Percentiles rank a stretch among this genome's conserved stretches.
Evolutionary conservation across 2,888 invertebrate genomes (phyloP).

Genomic region (Spicauda simplicius): DNA sequence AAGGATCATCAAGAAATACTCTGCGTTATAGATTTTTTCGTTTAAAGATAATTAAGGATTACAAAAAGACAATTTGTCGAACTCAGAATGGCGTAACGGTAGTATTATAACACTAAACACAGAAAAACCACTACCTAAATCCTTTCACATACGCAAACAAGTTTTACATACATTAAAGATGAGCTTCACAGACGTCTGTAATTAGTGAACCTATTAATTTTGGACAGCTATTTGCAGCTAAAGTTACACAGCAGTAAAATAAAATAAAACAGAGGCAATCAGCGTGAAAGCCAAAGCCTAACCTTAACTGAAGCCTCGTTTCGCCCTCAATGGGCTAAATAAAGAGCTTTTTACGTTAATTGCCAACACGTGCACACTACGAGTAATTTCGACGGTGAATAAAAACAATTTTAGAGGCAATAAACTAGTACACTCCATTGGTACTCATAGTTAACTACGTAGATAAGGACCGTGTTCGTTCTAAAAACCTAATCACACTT

Average conservation of each 20-base stretch:
- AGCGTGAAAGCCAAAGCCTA: constrained; percentile 68
- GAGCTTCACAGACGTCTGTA: not conserved
- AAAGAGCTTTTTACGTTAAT: constrained; percentile 55
- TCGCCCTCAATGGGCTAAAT: constrained; percentile 55
- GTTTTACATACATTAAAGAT: not conserved
- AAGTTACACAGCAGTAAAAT: constrained; percentile 25
- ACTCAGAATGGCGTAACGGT: no score
- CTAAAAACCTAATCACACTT: not conserved
- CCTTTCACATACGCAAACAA: not conserved
- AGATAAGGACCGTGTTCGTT: not conserved
- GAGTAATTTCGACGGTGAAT: constrained; percentile 32
- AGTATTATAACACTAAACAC: no score
- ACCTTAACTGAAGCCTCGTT: constrained; percentile 54
- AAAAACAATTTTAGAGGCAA: constrained; percentile 26
- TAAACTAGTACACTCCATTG: constrained; percentile 1
- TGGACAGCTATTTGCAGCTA: constrained; percentile 23
- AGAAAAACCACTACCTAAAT: not conserved
- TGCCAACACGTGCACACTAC: constrained; percentile 45
- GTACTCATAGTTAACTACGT: not conserved
- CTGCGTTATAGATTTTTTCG: no score
- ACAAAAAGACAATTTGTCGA: no score
- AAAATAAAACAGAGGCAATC: constrained; percentile 56
- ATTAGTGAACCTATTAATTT: constrained; percentile 16
- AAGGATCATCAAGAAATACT: no score
- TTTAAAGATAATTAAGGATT: no score